These are phyloP conservation scores for Zaprionus bogoriensis DNA, from an alignment of 2,888 invertebrate genomes.

Conservation along the genomic window DNA sequence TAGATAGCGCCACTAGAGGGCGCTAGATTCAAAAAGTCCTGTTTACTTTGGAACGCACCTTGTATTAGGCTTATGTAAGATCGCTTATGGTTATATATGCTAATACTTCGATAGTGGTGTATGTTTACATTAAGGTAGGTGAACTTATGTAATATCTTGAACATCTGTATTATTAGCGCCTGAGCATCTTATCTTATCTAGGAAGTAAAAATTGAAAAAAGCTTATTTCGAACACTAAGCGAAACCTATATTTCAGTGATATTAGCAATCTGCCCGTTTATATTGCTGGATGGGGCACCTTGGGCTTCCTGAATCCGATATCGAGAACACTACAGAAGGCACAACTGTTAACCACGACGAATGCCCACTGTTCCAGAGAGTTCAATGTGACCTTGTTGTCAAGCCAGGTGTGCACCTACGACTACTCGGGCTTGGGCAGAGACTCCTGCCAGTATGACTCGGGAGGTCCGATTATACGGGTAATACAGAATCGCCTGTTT, in stretches of 20 bases:
- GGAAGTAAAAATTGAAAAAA: no score
- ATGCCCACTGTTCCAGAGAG: slow-evolving; percentile 50
- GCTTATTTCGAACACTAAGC: no score
- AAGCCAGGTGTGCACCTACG: slow-evolving; percentile 72
- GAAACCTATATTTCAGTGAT: no score
- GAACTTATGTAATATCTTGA: no score
- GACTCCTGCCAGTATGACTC: slow-evolving; percentile 85
- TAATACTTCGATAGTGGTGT: no score
- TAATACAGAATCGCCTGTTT: slow-evolving; percentile 81
- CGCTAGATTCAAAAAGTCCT: no score
- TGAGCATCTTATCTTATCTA: no score
- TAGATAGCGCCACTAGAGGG: no score
- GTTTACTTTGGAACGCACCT: no score
- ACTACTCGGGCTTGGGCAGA: slow-evolving; percentile 64
- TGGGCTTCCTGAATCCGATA: slow-evolving; percentile 83
- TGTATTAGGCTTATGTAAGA: no score
- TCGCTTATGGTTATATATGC: no score
- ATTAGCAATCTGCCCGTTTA: slow-evolving; percentile 61
- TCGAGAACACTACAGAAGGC: slow-evolving; percentile 84
- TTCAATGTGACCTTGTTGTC: slow-evolving; percentile 49
- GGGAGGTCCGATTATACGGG: slow-evolving; percentile 84
- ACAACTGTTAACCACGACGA: slow-evolving; percentile 79
- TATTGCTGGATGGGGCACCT: slow-evolving; percentile 84
- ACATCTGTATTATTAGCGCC: no score
- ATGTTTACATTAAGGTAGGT: not conserved